Base-by-base conservation (phyloP, 23 tunicate species). In the Trididemnum nubilum region DNA sequence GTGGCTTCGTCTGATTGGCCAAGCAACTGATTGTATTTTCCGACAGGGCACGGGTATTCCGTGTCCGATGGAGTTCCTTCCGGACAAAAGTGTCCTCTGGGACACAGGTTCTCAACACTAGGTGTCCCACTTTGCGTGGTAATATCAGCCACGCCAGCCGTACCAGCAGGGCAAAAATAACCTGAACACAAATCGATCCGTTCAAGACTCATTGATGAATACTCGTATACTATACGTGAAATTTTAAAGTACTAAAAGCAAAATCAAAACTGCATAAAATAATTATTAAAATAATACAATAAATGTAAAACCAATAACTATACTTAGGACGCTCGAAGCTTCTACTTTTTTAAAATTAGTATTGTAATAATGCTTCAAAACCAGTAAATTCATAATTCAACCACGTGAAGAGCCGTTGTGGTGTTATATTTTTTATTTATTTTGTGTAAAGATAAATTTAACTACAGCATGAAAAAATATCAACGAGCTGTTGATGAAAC, bases 121-220 rank as follows among this genome's bases (percentile, higher is more conserved):
- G 97, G 97, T 12, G 78, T 73, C 22, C 78, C 78, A 3, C 54
- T 26, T 5, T 52, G 31, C 30, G 12, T 73, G 28, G 30, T 37
- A 2, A 73, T 40, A 4, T 57, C 22, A 27, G 84, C 76, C 30
- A 39, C 1, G 31, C 89, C 93, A 15, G 65, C 83, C 15, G 98
- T 93, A 57, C 84, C 98, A 33, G 72, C 87, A 19, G 30, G 65
- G 74, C 98, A 93, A 61, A 83, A 93, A 36, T 83, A 93, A 64
- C 98, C 98, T 93, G 52, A 19, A 80, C 81, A 19, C 35, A 34
- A 49, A 9, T n/a, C n/a, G 39, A 33, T 9, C n/a, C n/a, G n/a
- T n/a, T n/a, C n/a, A n/a, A n/a, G n/a, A n/a, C n/a, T n/a, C n/a
- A 22, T 65, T 65, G 12, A 50, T 15, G 26, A 65, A 65, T 18